Evolutionary conservation across 2,113 vertebrate genomes (phyloP).

Genomic region (Ptilorrhoa leucosticta): DNA sequence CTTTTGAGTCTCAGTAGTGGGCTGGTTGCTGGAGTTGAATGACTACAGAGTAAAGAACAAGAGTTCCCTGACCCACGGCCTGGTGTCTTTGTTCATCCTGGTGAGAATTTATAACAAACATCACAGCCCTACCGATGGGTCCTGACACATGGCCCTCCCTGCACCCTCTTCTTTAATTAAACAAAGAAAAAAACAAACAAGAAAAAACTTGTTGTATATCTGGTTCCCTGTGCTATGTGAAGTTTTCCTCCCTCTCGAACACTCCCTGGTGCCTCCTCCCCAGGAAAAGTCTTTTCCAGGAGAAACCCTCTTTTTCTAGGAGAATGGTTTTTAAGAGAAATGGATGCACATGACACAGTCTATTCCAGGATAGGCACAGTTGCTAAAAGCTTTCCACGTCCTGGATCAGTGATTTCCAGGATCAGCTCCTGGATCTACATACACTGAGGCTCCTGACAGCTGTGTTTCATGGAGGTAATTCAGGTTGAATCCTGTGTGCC

Average conservation of each 20-base stretch:
- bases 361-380: neutral
- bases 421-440: neutral
- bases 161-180: neutral
- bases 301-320: neutral
- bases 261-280: neutral
- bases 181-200: neutral
- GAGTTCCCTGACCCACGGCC: neutral
- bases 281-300: neutral
- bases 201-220: neutral
- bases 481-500: neutral
- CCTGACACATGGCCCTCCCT: neutral
- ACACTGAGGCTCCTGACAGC: neutral
- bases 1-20: too few species aligned
- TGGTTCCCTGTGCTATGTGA: neutral
- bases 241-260: neutral
- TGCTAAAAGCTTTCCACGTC: neutral
- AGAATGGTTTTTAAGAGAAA: neutral
- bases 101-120: neutral
- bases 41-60: neutral
- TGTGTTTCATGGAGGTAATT: neutral
- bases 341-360: neutral
- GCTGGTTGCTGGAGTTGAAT: neutral
- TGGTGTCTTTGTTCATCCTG: neutral
- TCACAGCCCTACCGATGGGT: accelerated
- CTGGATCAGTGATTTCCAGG: neutral